Evolutionary conservation across 2,797 vertebrate species (phyloP), one percentile per base, ranked within the genome.

Genomic region (Vireo griseus): DNA sequence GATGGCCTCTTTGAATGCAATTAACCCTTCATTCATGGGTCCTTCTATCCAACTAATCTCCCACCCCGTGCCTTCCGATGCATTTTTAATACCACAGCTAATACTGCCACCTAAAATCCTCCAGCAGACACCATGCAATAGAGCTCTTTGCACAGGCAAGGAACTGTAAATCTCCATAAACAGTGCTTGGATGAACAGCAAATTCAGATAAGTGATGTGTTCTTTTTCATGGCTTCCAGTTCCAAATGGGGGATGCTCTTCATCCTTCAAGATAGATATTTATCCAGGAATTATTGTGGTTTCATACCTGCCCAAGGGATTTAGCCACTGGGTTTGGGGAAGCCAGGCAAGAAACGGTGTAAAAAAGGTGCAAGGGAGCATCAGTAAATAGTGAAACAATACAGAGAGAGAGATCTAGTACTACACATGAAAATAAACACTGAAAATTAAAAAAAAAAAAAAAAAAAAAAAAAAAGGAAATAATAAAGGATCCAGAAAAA

Each of bases 101-200:
- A 97, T 96, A 88, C 72, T 0, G 14, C 73, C 94, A 90, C 92
- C 95, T 92, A 90, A 97, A 97, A 96, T 96, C 91, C 80, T 96
- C 40, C 54, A 75, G 61, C 79, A 75, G 58, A 73, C 79, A 83
- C 74, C 35, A 44, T 44, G 77, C 92, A 95, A 92, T 71, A 91
- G 87, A 94, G 90, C 71, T 95, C 84, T 95, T 92, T 79, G 86
- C 88, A 39, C 78, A 78, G 87, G 71, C 65, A 86, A 92, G 75
- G 74, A 73, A 83, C 69, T 89, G 89, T 94, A 96, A 95, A 96
- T 97, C 93, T 96, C 88, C 95, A 97, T 95, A 96, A 97, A 96
- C 73, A 94, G 89, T 92, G 83, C 94, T 94, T 94, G 93, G 94
- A 90, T 94, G 95, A 95, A 97, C 87, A 93, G 90, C 63, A 95